Base-by-base conservation (phyloP, 2,113 vertebrate species). In the Colossoma macropomum region DNA sequence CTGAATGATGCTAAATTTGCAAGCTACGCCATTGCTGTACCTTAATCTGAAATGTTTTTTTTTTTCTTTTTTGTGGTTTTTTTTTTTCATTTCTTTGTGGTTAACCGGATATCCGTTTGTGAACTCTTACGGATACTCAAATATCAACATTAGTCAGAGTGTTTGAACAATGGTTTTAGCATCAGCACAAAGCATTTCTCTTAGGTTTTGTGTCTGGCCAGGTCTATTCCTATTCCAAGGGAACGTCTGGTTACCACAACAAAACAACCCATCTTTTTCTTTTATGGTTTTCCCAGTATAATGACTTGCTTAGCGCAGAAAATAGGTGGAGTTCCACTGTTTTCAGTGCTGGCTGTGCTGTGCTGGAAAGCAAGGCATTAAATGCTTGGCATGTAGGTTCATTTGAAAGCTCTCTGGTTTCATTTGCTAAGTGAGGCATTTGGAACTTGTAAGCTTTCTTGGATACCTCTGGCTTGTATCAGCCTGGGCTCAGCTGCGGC, bases 381-480 rank as follows among this genome's bases (percentile, higher is more conserved):
- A 77, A 80, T 45, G 82, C 74, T 77, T 73, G 84, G 75, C 59
- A 3, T 25, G 50, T 81, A 38, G 74, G 34, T 71, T 50, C n/a
- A 16, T 72, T 87, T 83, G 86, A 72, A 65, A 71, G 56, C 69
- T 56, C 56, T 60, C 25, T 80, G 87, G 88, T 90, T 92, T 89
- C 77, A 85, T 86, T 86, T 83, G 84, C 72, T 81, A 80, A 65
- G 10, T 48, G 74, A 81, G 62, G 85, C 15, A 21, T 75, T 90
- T 21, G 11, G 81, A 87, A 82, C 86, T 78, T 68, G 85, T 85
- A 84, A 86, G 82, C 81, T 81, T 65, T 72, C 77, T 86, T 81
- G 32, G 25, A 77, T 38, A 74, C 27, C 59, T 85, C 77, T 85
- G 84, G 72, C 50, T 73, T 82, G 59, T 41, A 41, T 87, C 73